Base-by-base conservation (phyloP, 2,113 vertebrate genomes). In the Oryzias celebensis region DNA sequence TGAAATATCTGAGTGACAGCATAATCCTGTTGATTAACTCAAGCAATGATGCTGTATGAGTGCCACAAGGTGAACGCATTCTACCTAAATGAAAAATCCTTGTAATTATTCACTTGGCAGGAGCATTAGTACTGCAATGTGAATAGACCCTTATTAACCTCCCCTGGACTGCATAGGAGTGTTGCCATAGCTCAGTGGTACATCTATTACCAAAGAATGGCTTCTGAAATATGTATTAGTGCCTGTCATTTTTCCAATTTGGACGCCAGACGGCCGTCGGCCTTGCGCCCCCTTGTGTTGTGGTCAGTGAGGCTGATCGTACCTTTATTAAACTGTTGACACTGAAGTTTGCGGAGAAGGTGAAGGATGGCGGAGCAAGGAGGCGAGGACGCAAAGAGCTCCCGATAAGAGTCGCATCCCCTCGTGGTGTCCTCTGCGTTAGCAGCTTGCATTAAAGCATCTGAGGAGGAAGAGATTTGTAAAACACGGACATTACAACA, bases 401-500 rank as follows among this genome's bases (percentile, higher is more conserved):
- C 62, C 24, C n/a, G 58, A 70, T 57, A 56, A 57, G 46, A 57
- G 63, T 71, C 66, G 62, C 55, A 71, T 75, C 68, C 58, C 80
- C 55, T 79, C 50, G 31, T 48, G 22, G 31, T 48, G 22, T 58
- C 62, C 52, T 56, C 71, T 57, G 58, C 36, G 47, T 49, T 67
- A 60, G 60, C 64, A 64, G 70, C 67, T 64, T 73, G 68, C 70
- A 60, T 71, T 57, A 50, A 42, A 42, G 68, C 59, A 55, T 63
- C 65, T 69, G 78, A 73, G 52, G 56, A 80, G 69, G 74, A 58
- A 62, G 78, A 75, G 82, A 84, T 82, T 83, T 84, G 87, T 82
- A 81, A 83, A 87, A 86, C 81, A 87, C 65, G 83, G 80, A 86
- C 78, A 77, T 85, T 83, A 83, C 80, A 85, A 86, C 74, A 86